These are phyloP conservation scores for Palythoa heliodiscus DNA, from an alignment of 92 coral and sea anemone species.

Conservation along the genomic window DNA sequence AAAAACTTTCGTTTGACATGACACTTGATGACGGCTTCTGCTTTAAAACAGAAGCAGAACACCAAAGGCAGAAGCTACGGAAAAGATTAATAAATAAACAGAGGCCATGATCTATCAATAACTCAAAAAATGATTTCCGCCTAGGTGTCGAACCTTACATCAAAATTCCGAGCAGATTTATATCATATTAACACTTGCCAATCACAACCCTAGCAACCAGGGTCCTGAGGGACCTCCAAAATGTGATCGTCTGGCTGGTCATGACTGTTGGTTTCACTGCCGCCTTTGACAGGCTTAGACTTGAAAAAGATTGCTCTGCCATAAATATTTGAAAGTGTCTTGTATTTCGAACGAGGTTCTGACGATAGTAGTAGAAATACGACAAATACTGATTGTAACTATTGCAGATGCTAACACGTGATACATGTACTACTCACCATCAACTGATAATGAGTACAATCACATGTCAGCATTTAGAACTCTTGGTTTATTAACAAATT, in stretches of 20 bases:
- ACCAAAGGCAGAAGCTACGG: constrained; percentile 31
- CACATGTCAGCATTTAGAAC: no score
- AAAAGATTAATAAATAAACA: constrained; percentile 1
- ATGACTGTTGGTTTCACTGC: not conserved
- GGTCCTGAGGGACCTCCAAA: not conserved
- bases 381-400: no score
- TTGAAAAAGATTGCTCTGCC: no score
- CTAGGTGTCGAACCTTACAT: not conserved
- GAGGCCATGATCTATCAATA: not conserved
- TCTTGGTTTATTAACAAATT: no score
- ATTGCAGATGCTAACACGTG: no score
- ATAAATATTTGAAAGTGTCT: no score
- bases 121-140: not conserved
- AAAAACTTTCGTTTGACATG: constrained; percentile 8
- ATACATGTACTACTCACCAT: no score
- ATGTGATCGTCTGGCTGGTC: constrained; percentile 13
- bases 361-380: no score
- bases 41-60: constrained; percentile 14
- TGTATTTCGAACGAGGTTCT: no score
- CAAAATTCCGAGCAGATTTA: not conserved
- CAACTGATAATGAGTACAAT: no score
- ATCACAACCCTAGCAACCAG: constrained; percentile 10
- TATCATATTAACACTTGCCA: not conserved
- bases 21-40: constrained; percentile 17
- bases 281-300: no score